Conservation (phyloP, 2,888 invertebrate genomes). For the Trichogramma dendrolimi region DNA sequence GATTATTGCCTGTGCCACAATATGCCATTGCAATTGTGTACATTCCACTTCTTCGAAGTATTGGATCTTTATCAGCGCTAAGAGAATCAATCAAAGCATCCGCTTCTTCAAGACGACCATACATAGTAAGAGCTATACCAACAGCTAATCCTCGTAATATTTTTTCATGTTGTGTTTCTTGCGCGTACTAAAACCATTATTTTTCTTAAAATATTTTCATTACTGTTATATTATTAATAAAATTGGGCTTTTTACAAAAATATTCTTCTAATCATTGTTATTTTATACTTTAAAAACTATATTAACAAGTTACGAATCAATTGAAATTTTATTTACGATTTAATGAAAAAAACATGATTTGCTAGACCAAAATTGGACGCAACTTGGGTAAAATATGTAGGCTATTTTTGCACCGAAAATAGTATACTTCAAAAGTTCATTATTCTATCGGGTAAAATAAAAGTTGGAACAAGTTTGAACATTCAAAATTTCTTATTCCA, state of each 20-base stretch:
- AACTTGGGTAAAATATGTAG: too few species aligned
- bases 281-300: neutral
- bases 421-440: too few species aligned
- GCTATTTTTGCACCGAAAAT: too few species aligned
- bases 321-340: too few species aligned
- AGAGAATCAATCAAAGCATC: conserved; percentile 88
- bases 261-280: neutral
- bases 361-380: too few species aligned
- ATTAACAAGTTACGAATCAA: too few species aligned
- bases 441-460: too few species aligned
- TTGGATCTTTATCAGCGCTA: conserved; percentile 89
- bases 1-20: conserved; percentile 96
- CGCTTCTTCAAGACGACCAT: conserved; percentile 93
- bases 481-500: too few species aligned
- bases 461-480: too few species aligned
- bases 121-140: conserved; percentile 95
- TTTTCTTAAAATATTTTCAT: neutral
- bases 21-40: conserved; percentile 98
- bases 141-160: conserved; percentile 94
- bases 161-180: conserved; percentile 97
- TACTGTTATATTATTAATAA: neutral
- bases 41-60: conserved; percentile 92
- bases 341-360: too few species aligned
- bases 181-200: conserved; percentile 65
- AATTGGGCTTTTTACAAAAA: neutral